Percentiles rank a stretch among this genome's conserved stretches.
These are phyloP conservation scores for Dermolepida albohirtum DNA, from an alignment of 2,888 invertebrate species.

Conservation along the genomic window DNA sequence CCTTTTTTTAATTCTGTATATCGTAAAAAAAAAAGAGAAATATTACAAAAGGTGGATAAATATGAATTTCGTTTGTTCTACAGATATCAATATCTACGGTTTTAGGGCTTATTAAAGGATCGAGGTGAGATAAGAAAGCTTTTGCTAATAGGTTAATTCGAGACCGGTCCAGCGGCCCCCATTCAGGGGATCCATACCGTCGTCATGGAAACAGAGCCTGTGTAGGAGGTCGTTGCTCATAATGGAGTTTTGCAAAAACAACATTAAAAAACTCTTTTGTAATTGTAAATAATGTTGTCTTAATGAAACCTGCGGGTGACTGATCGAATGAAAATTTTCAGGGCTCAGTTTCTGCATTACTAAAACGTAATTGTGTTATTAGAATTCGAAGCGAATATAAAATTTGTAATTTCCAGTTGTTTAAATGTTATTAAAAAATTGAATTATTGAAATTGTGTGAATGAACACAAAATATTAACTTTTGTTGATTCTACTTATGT, in stretches of 20 bases:
- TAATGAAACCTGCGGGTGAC: not conserved
- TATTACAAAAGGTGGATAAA: not conserved
- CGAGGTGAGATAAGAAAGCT: constrained; percentile 53
- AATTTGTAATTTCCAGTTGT: too few relatives aligned
- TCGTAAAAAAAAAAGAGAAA: too few relatives aligned
- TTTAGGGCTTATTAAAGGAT: constrained; percentile 36
- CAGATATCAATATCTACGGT: constrained; percentile 31
- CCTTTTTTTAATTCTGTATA: too few relatives aligned
- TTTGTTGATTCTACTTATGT: too few relatives aligned
- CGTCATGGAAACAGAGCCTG: constrained; percentile 55
- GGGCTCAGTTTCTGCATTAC: not conserved
- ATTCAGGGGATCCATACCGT: constrained; percentile 56
- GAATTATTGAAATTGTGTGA: too few relatives aligned
- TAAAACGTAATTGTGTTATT: not conserved
- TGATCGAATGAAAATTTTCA: not conserved
- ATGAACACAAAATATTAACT: too few relatives aligned
- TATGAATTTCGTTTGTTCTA: constrained; percentile 39
- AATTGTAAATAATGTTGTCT: constrained; percentile 2
- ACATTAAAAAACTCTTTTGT: not conserved
- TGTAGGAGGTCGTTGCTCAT: constrained; percentile 58
- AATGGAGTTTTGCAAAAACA: constrained; percentile 41
- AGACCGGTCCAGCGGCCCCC: constrained; percentile 52
- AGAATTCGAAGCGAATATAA: too few relatives aligned
- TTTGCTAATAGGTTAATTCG: constrained; percentile 58
- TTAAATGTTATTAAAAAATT: too few relatives aligned